Evolutionary conservation across 2,113 vertebrate genomes (phyloP).

Genomic region (Mustela nigripes): DNA sequence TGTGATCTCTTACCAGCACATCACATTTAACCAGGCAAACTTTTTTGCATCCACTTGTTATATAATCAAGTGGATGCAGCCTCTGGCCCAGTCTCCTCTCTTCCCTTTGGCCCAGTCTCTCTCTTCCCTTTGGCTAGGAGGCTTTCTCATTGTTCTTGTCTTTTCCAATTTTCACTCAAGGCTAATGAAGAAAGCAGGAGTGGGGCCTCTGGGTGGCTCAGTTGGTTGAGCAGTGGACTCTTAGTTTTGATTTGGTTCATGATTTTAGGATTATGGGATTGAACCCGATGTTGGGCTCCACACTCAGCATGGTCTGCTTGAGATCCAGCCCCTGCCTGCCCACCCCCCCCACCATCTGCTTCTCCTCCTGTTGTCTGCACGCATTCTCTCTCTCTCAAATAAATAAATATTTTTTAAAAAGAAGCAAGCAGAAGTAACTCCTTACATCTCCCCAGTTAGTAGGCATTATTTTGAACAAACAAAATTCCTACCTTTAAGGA

Average conservation of each 20-base stretch:
- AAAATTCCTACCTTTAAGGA: too few relatives aligned
- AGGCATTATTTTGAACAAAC: neutral
- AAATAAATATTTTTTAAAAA: too few relatives aligned
- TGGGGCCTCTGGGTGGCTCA: neutral
- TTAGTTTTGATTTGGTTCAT: neutral
- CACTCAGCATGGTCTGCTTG: neutral
- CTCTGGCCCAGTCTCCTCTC: neutral
- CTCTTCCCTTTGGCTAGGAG: neutral
- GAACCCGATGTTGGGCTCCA: neutral
- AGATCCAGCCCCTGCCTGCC: neutral
- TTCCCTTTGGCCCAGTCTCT: neutral
- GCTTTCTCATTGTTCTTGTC: neutral
- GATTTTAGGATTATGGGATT: neutral
- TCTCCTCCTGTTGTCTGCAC: neutral
- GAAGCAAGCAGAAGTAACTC: neutral
- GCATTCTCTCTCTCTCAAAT: neutral
- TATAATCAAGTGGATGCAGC: neutral
- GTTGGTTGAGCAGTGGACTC: neutral
- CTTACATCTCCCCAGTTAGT: neutral
- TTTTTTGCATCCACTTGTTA: neutral
- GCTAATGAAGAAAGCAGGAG: neutral
- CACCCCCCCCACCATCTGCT: neutral
- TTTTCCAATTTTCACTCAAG: constrained; percentile 14
- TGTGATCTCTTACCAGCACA: neutral
- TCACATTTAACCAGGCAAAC: constrained; percentile 7